These are phyloP conservation scores for Sebastes steindachneri DNA, from an alignment of 2,797 vertebrate species.

Conservation along the genomic window DNA sequence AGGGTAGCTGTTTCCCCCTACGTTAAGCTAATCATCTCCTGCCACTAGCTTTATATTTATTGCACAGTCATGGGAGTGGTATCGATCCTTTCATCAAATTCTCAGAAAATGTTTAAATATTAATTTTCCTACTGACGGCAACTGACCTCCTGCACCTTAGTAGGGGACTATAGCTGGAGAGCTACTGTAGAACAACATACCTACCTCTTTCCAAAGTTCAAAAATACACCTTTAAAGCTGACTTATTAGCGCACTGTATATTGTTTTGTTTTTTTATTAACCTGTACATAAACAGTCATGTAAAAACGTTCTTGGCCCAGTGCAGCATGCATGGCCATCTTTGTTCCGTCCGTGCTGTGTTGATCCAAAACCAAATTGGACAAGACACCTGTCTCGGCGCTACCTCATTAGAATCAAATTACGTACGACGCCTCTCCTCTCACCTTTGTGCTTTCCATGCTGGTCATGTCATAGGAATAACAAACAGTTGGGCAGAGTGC, in stretches of 20 bases:
- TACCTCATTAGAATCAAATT: constrained; percentile 9
- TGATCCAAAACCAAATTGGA: neutral
- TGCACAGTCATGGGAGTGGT: too few relatives aligned
- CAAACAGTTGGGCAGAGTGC: neutral
- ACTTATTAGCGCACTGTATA: too few relatives aligned
- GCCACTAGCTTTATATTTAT: too few relatives aligned
- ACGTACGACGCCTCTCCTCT: neutral
- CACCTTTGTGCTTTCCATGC: constrained; percentile 7
- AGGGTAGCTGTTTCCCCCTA: too few relatives aligned
- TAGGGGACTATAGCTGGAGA: neutral
- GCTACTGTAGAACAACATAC: neutral
- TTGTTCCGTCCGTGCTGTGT: neutral
- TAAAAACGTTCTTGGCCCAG: neutral
- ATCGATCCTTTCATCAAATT: neutral
- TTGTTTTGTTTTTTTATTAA: neutral
- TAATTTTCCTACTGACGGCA: neutral
- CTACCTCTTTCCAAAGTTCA: neutral
- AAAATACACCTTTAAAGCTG: neutral
- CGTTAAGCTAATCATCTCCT: too few relatives aligned
- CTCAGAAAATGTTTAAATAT: neutral
- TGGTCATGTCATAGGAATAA: neutral
- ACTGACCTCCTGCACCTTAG: neutral
- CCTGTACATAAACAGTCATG: neutral
- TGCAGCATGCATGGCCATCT: neutral
- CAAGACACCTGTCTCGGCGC: neutral